These are phyloP conservation scores for Galagoides demidoff DNA, from an alignment of 2,797 vertebrate species.

Conservation along the genomic window DNA sequence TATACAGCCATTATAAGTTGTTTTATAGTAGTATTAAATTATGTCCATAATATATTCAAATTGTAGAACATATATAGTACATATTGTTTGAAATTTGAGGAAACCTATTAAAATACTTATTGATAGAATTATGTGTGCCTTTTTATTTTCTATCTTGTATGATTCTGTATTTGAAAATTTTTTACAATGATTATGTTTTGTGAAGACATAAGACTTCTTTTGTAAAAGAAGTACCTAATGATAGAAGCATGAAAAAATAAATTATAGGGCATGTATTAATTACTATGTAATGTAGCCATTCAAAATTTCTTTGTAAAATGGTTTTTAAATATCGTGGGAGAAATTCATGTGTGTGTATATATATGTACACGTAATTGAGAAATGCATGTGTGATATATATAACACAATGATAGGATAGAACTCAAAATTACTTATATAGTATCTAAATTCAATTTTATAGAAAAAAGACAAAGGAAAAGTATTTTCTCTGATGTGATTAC, in stretches of 20 bases:
- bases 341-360: background rate
- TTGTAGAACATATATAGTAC: background rate
- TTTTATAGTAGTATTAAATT: background rate
- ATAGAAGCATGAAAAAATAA: background rate
- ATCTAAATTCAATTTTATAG: background rate
- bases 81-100: background rate
- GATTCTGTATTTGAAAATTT: conserved; percentile 12
- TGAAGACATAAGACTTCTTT: background rate
- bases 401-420: background rate
- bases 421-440: background rate
- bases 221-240: background rate
- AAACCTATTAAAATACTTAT: background rate
- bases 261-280: background rate
- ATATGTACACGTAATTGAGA: too few relatives aligned
- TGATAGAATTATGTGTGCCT: background rate
- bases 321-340: background rate
- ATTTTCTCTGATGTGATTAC: background rate
- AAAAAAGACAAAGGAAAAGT: background rate
- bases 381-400: too few relatives aligned
- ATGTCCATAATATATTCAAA: background rate
- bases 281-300: background rate
- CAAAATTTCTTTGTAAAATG: background rate
- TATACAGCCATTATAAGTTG: background rate
- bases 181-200: background rate
- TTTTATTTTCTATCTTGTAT: background rate